Base-by-base conservation (phyloP, 2,113 vertebrate genomes). In the Elgaria multicarinata region DNA sequence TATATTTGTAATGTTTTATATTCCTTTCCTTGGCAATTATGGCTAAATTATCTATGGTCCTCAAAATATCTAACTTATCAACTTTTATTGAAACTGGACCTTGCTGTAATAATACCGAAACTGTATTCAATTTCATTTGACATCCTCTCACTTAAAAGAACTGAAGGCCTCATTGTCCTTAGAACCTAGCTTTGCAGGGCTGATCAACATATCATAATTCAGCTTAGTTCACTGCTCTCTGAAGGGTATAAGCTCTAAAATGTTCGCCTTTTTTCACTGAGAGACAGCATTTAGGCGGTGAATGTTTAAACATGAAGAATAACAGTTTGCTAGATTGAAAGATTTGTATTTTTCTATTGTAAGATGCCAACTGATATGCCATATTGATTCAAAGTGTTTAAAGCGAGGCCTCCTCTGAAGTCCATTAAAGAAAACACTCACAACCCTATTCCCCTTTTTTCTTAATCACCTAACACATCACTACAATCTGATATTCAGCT, bases 121-220 rank as follows among this genome's bases (percentile, higher is more conserved):
- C n/a, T 39, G 6, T 42, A 33, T 53, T 50, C 87, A 79, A 69
- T 86, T 89, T 93, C 50, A 66, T 90, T 69, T 44, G 0, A 87
- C 64, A 18, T 80, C 89, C 85, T 28, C 55, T 85, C 53, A 8
- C 31, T 79, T 67, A 44, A 78, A 75, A 58, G 83, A 31, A 53
- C 67, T 53, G 18, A 74, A 90, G 74, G 89, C 33, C 84, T 88
- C 78, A 82, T 85, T 86, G 46, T 86, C 87, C 91, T 92, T 85
- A 90, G 79, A 83, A 91, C 85, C 62, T 53, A 85, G 86, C 85
- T 79, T 85, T 9, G 71, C 75, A 82, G 20, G 20, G 88, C 80
- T 94, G 95, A 94, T 36, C 28, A 92, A 85, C 90, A 92, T 44
- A 86, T 36, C 75, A 4, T 74, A 87, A 88, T 92, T 91, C 13